Percentiles rank a stretch among this genome's conserved stretches.
Evolutionary conservation across 1,140 invertebrate genomes (phyloP).

Genomic region (Aphidius ervi): DNA sequence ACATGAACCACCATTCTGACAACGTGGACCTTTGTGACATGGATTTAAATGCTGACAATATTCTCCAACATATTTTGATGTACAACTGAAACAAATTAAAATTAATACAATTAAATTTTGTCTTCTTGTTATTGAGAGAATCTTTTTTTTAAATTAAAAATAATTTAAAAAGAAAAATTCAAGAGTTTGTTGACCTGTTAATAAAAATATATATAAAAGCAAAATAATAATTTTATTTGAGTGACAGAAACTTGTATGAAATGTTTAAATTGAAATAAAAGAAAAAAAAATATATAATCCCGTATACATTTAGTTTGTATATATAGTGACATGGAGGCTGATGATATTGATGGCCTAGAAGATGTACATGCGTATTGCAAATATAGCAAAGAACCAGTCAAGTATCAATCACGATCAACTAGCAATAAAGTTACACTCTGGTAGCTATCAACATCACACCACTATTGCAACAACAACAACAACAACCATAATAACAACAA

Average conservation of each 20-base stretch:
- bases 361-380: slow-evolving; percentile 13
- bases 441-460: not conserved
- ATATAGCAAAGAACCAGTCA: slow-evolving; percentile 3
- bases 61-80: slow-evolving; percentile 84
- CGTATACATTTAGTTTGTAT: too few species aligned
- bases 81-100: slow-evolving; percentile 74
- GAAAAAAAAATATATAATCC: too few species aligned
- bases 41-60: slow-evolving; percentile 92
- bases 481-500: not conserved
- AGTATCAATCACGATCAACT: slow-evolving; percentile 26
- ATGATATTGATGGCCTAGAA: not conserved
- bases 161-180: too few species aligned
- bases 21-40: slow-evolving; percentile 79
- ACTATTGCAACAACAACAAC: not conserved
- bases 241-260: too few species aligned
- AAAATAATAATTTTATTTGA: too few species aligned
- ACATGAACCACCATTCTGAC: slow-evolving; percentile 91
- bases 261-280: too few species aligned
- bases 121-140: too few species aligned
- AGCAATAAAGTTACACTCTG: slow-evolving; percentile 25
- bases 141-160: too few species aligned
- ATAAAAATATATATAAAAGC: too few species aligned
- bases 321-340: too few species aligned
- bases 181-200: too few species aligned
- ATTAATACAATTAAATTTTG: too few species aligned